Evolutionary conservation across 1,140 invertebrate species (phyloP), one percentile per base, ranked within the genome.

Genomic region (Lepidurus couesii): DNA sequence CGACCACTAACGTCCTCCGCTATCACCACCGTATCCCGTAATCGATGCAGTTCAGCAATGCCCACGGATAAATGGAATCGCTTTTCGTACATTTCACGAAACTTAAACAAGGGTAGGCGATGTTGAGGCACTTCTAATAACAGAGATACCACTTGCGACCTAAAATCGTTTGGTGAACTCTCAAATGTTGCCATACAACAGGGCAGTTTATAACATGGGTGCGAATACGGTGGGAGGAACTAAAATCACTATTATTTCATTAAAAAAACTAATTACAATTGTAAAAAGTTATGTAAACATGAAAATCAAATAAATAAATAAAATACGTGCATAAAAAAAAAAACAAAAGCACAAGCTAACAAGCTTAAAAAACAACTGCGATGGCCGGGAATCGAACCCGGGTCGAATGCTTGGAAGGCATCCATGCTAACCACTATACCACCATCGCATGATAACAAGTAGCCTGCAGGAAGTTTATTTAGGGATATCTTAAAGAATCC

Each of bases 341-440:
- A 65, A n/a, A 53, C 11, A 11, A 11, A 53, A 21, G 8, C 16
- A 21, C 6, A 65, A 65, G 45, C 5, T n/a, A 21, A 78, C 3
- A 34, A 34, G 34, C 34, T 0, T 34, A 65, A 78, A 73, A 83
- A 82, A 81, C 79, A 24, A 45, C 76, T 91, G 91, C 91, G 91
- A 92, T 90, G 91, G 91, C 91, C 92, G 92, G 91, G 93, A 95
- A 92, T 95, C 92, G 93, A 95, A 95, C 93, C 91, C 92, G 91
- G 93, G 92, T 94, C 93, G 93, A 93, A 91, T 93, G 93, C 92
- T 95, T 94, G 92, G 92, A 94, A 94, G 92, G 92, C 92, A 93
- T 92, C 91, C 91, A 93, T 93, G 91, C 91, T 93, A 87, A 93
- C 92, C 92, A 91, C 91, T 93, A 93, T 92, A 93, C 92, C 91